A percentile compares a stretch with the other conserved stretches of the same genome.
Conservation (phyloP, 2,797 vertebrate genomes). For the Premnoplex brunnescens region DNA sequence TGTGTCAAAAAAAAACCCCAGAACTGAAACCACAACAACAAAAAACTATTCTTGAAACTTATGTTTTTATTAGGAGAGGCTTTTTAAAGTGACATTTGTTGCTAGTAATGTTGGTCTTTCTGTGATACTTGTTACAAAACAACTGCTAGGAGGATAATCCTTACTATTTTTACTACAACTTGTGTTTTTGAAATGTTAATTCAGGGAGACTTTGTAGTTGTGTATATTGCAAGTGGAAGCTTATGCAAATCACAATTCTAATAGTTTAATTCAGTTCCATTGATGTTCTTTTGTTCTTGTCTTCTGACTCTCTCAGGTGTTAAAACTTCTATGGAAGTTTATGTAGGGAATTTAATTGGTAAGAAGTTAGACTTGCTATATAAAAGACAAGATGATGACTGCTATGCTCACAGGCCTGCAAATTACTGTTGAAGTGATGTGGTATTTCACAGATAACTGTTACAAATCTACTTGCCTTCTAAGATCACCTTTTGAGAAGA, state of each 20-base stretch:
- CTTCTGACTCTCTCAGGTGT: background rate
- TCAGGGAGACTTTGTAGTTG: background rate
- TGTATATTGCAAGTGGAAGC: background rate
- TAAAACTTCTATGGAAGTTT: background rate
- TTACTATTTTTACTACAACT: background rate
- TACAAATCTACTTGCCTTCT: background rate
- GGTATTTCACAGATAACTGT: conserved; percentile 11
- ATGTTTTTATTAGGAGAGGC: background rate
- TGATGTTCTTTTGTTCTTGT: background rate
- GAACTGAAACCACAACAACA: background rate
- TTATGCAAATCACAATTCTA: background rate
- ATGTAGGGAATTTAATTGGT: background rate
- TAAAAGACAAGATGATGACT: background rate
- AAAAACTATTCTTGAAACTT: background rate
- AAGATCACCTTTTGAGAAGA: background rate
- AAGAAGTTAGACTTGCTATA: background rate
- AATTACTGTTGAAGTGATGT: background rate
- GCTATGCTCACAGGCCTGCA: background rate
- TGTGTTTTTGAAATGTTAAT: conserved; percentile 33
- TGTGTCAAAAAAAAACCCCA: background rate
- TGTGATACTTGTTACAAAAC: background rate
- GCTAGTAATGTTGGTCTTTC: background rate
- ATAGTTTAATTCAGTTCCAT: background rate
- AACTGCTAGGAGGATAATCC: background rate
- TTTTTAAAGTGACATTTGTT: background rate